These are phyloP conservation scores for Heliothis subflexa DNA, from an alignment of 1,140 invertebrate species.

Conservation along the genomic window DNA sequence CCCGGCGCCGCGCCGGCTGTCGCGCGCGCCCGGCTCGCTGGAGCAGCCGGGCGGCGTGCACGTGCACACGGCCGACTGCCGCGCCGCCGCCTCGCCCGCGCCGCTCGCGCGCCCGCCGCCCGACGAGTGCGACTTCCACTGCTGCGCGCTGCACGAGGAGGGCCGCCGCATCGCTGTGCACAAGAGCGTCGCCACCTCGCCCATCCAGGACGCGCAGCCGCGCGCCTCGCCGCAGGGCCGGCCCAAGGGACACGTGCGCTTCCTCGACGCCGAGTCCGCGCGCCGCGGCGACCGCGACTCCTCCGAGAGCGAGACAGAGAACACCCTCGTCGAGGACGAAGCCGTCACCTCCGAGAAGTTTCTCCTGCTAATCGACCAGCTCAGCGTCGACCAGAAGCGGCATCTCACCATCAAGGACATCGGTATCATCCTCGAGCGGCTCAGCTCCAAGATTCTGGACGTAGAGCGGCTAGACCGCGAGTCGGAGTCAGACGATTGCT, in stretches of 20 bases:
- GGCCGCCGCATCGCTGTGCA: slow-evolving; percentile 95
- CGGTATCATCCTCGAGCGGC: slow-evolving; percentile 96
- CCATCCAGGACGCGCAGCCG: slow-evolving; percentile 93
- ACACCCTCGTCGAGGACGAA: slow-evolving; percentile 96
- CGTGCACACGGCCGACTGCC: slow-evolving; percentile 94
- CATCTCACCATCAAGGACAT: slow-evolving; percentile 97
- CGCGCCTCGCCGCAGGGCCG: slow-evolving; percentile 88
- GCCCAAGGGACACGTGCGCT: slow-evolving; percentile 90
- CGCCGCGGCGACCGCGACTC: slow-evolving; percentile 91
- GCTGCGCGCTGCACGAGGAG: slow-evolving; percentile 96
- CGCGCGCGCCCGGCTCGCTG: slow-evolving; percentile 90
- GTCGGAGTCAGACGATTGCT: slow-evolving; percentile 95
- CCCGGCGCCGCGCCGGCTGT: slow-evolving; percentile 85
- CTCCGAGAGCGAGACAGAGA: slow-evolving; percentile 96
- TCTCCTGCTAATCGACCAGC: slow-evolving; percentile 95
- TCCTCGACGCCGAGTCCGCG: slow-evolving; percentile 90
- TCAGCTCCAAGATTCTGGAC: slow-evolving; percentile 97
- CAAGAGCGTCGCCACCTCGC: slow-evolving; percentile 96
- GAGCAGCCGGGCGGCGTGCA: slow-evolving; percentile 90
- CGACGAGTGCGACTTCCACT: slow-evolving; percentile 97
- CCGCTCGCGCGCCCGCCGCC: slow-evolving; percentile 80
- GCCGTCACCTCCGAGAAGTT: slow-evolving; percentile 95
- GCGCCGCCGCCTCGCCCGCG: slow-evolving; percentile 88
- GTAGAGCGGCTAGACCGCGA: slow-evolving; percentile 96
- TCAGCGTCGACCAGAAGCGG: slow-evolving; percentile 95